Conservation (phyloP, 1,140 invertebrate species). For the Cydia strobilella region DNA sequence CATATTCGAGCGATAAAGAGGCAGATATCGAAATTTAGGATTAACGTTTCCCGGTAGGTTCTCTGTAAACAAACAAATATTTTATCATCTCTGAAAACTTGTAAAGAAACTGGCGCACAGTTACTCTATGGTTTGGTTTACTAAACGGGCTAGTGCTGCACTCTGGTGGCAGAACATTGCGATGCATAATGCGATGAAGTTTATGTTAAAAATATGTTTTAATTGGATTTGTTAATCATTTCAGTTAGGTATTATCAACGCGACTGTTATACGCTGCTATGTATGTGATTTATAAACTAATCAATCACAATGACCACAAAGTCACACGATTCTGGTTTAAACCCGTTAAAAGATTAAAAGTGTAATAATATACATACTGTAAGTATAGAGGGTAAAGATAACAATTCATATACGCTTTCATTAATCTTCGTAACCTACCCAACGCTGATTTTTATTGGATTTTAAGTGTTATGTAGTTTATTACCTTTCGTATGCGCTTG, state of each 20-base stretch:
- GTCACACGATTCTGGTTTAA: not conserved
- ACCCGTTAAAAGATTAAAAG: not conserved
- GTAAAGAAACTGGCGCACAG: no score
- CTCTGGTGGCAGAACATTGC: no score
- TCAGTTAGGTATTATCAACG: not conserved
- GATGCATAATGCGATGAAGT: not conserved
- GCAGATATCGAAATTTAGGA: no score
- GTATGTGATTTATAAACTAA: not conserved
- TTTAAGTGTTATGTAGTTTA: no score
- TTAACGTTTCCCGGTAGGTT: no score
- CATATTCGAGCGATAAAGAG: no score
- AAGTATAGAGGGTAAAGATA: not conserved
- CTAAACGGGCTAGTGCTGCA: no score
- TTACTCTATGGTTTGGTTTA: no score
- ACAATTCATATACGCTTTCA: not conserved
- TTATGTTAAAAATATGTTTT: not conserved
- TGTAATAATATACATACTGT: not conserved
- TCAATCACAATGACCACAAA: not conserved
- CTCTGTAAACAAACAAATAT: no score
- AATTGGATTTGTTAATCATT: no score
- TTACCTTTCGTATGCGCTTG: no score
- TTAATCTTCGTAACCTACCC: not conserved
- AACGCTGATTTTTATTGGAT: not conserved
- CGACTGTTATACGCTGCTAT: not conserved
- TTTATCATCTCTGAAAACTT: no score